Base-by-base conservation (phyloP, 2,797 vertebrate species). In the Dallia pectoralis region DNA sequence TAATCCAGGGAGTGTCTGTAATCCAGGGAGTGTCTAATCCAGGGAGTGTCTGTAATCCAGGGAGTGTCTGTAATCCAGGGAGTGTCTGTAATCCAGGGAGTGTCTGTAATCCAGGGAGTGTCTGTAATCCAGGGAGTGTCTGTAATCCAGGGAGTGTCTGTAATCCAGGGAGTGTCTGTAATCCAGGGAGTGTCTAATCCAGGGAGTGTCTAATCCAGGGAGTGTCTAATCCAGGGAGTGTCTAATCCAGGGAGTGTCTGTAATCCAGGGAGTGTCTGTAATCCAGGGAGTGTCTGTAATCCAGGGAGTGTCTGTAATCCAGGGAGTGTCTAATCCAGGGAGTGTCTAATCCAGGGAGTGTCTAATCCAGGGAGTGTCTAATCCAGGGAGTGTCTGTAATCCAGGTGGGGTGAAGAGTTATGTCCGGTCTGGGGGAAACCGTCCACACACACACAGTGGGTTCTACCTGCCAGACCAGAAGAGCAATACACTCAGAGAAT, bases 401-500 rank as follows among this genome's bases (percentile, higher is more conserved):
- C 63, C 32, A 18, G 63, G 63, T n/a, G 63, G 63, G 27, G 27
- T 16, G 15, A 29, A 56, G 3, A 32, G 27, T 63, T 7, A 63
- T 18, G 61, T 32, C 29, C 32, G 29, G 29, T 63, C 14, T 30
- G 27, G 59, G 29, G 59, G 4, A 29, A 27, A 62, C 61, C 49
- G 33, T 32, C 63, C 53, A 79, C 82, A 82, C 85, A 73, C 69
- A 74, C 81, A 74, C n/a, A 19, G 74, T 72, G 76, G 75, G 80
- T 79, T 79, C 77, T 83, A 84, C 67, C 79, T 53, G 67, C 51
- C 14, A 11, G 51, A 87, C 80, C 80, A 4, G 65, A 85, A 88
- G 88, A 82, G 78, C 25, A 73, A 86, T 89, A 79, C 87, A 87
- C 72, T 76, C 66, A 59, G 80, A 79, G 27, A 71, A 79, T 73